These are phyloP conservation scores for Lithodes maja DNA, from an alignment of 2,888 invertebrate species.

Conservation along the genomic window DNA sequence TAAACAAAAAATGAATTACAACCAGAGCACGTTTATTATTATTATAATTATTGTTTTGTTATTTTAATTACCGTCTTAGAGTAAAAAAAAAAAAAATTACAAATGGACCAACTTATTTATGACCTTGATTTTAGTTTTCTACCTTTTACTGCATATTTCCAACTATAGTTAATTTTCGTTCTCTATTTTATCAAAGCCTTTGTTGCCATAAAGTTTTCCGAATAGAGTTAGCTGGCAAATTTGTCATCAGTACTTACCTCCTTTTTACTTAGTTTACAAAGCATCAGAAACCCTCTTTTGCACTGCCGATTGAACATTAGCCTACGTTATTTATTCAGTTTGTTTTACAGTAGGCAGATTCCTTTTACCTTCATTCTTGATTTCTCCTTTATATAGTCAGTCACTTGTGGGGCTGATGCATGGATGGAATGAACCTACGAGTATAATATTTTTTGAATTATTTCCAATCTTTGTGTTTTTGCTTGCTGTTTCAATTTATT, in stretches of 20 bases:
- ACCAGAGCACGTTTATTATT: constrained; percentile 44
- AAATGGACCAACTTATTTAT: constrained; percentile 26
- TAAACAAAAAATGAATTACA: constrained; percentile 30
- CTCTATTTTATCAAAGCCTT: constrained; percentile 16
- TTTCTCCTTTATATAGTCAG: constrained; percentile 2
- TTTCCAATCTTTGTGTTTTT: constrained; percentile 51
- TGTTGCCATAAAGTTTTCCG: constrained; percentile 51
- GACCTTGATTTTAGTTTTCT: constrained; percentile 18
- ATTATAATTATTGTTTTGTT: constrained; percentile 11
- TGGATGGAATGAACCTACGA: constrained; percentile 47
- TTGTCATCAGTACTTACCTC: constrained; percentile 42
- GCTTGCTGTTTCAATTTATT: constrained; percentile 48
- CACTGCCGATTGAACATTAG: constrained; percentile 50
- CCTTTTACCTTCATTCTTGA: constrained; percentile 20
- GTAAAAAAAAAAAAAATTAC: constrained; percentile 6
- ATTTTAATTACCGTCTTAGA: constrained; percentile 9
- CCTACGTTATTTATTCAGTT: constrained; percentile 20
- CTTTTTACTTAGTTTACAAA: constrained; percentile 47
- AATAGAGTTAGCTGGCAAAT: constrained; percentile 63
- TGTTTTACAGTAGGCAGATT: constrained; percentile 42
- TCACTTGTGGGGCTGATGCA: constrained; percentile 35
- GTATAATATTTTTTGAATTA: background rate
- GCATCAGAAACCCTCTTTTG: constrained; percentile 52
- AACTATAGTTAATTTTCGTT: constrained; percentile 29
- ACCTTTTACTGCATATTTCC: constrained; percentile 44